Base-by-base conservation (phyloP, 2,113 vertebrate species). In the Typhlomys cinereus region DNA sequence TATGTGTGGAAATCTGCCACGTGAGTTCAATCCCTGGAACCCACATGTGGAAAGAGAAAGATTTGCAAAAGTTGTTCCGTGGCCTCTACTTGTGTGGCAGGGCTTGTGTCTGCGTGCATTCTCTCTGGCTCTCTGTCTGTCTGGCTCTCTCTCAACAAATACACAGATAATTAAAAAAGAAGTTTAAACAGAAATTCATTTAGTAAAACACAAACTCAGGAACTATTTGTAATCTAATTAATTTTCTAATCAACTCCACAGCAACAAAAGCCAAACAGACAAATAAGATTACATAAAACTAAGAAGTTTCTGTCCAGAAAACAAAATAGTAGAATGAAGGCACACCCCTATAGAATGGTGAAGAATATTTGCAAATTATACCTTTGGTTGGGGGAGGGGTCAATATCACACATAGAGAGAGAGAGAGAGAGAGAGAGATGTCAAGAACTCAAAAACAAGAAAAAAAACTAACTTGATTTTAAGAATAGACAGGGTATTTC, bases 131-230 rank as follows among this genome's bases (percentile, higher is more conserved):
- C n/a, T n/a, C n/a, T n/a, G n/a, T n/a, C n/a, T n/a, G n/a, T n/a
- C n/a, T n/a, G n/a, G n/a, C n/a, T n/a, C n/a, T n/a, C n/a, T n/a
- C n/a, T n/a, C n/a, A n/a, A n/a, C n/a, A n/a, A n/a, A n/a, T n/a
- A n/a, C n/a, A n/a, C n/a, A n/a, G n/a, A n/a, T n/a, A n/a, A n/a
- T n/a, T n/a, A n/a, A n/a, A n/a, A n/a, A n/a, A n/a, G 78, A 87
- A 44, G 10, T 88, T 90, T 78, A 83, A 89, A 83, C 23, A 89
- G 95, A 92, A 95, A 94, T 76, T 69, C 2, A 11, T 79, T 83
- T 71, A 86, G 61, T 71, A 82, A 93, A 87, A 84, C 4, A 74
- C 61, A 88, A 82, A 67, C 18, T 80, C 48, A 73, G 85, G 23
- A 66, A 86, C 48, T 89, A 64, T 89, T 66, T 50, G 13, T 64